Evolutionary conservation across 1,140 invertebrate species (phyloP).

Genomic region (Tetraneura akinire): DNA sequence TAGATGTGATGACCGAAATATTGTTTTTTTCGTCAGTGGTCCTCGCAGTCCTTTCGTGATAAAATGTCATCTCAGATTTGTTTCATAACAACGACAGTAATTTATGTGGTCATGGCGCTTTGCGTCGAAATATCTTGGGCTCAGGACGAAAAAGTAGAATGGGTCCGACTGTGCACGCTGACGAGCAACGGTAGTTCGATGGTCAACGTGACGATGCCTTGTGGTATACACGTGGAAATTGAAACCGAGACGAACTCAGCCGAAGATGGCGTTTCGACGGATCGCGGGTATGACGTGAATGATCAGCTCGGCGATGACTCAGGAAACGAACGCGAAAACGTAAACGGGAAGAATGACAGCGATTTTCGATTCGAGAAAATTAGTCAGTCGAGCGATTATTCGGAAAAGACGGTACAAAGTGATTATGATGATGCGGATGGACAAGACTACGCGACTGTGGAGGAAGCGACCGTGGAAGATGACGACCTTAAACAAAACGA

Average conservation of each 20-base stretch:
- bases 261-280: not conserved
- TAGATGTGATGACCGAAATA: too few relatives aligned
- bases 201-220: slow-evolving; percentile 2
- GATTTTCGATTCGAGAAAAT: too few relatives aligned
- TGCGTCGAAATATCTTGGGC: not conserved
- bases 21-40: too few relatives aligned
- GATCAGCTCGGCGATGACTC: too few relatives aligned
- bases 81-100: too few relatives aligned
- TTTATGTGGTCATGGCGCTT: not conserved
- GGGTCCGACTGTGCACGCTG: not conserved
- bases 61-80: too few relatives aligned
- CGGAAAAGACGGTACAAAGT: not conserved
- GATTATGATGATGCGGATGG: not conserved
- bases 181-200: not conserved
- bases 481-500: not conserved
- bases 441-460: not conserved
- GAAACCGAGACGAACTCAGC: too few relatives aligned
- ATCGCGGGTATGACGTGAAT: too few relatives aligned
- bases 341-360: too few relatives aligned
- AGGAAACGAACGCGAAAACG: not conserved
- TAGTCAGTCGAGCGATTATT: too few relatives aligned
- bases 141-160: not conserved
- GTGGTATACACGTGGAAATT: not conserved
- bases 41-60: too few relatives aligned
- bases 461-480: not conserved